Conservation (phyloP, 2,797 vertebrate species). For the Poecilia wingei region DNA sequence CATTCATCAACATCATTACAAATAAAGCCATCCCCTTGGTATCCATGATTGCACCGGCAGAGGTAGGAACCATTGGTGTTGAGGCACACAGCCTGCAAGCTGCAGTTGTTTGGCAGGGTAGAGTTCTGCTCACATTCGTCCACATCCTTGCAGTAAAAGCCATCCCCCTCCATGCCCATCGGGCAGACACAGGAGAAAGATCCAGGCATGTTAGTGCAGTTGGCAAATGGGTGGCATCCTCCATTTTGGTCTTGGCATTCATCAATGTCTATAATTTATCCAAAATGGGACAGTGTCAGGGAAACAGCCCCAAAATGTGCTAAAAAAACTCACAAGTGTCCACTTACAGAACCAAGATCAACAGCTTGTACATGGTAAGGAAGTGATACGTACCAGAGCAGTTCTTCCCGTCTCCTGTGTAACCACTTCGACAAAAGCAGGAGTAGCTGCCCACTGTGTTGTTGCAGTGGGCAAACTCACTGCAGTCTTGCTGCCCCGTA, state of each 20-base stretch:
- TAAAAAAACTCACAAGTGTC: constrained; percentile 59
- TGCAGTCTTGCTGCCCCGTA: constrained; percentile 74
- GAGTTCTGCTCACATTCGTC: constrained; percentile 81
- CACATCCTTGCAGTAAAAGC: constrained; percentile 83
- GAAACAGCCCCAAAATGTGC: constrained; percentile 67
- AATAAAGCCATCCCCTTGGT: constrained; percentile 77
- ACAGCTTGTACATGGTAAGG: constrained; percentile 3
- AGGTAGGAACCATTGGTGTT: constrained; percentile 82
- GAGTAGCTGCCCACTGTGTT: constrained; percentile 80
- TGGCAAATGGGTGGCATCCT: constrained; percentile 83
- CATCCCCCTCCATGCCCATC: constrained; percentile 77
- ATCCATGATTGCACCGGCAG: constrained; percentile 80
- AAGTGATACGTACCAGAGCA: constrained; percentile 80
- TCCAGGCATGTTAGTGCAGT: constrained; percentile 81
- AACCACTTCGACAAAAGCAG: constrained; percentile 83
- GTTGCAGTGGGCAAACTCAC: constrained; percentile 77
- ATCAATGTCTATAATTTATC: constrained; percentile 90
- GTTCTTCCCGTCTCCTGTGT: constrained; percentile 81
- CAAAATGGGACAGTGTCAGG: constrained; percentile 87
- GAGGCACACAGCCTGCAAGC: constrained; percentile 72
- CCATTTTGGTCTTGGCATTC: constrained; percentile 86
- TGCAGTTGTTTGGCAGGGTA: constrained; percentile 76
- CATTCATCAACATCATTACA: constrained; percentile 85
- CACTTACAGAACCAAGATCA: constrained; percentile 37
- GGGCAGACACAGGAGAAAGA: constrained; percentile 81